Evolutionary conservation across 1,140 invertebrate genomes (phyloP).

Genomic region (Drosophila mauritiana): DNA sequence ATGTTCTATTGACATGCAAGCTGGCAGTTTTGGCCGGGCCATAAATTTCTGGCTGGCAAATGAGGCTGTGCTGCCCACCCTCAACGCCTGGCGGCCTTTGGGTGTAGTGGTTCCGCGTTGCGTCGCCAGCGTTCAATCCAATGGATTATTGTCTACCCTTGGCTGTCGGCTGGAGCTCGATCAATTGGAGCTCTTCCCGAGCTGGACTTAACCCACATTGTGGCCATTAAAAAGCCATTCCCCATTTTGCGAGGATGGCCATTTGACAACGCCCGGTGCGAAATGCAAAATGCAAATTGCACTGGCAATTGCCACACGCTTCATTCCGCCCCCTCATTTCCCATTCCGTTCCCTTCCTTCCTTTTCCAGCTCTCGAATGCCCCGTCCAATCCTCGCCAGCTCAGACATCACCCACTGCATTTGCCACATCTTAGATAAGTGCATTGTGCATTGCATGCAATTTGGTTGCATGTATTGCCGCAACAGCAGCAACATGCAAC

Average conservation of each 20-base stretch:
- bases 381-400: neutral
- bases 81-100: slow-evolving; percentile 23
- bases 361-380: neutral
- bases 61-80: slow-evolving; percentile 23
- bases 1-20: slow-evolving; percentile 66
- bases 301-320: slow-evolving; percentile 60
- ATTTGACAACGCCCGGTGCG: slow-evolving; percentile 72
- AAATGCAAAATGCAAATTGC: slow-evolving; percentile 67
- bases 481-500: slow-evolving; percentile 3
- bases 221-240: slow-evolving; percentile 62
- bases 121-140: slow-evolving; percentile 14
- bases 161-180: neutral
- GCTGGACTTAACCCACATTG: slow-evolving; percentile 72
- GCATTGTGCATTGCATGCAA: slow-evolving; percentile 63
- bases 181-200: slow-evolving; percentile 50
- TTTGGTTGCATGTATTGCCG: slow-evolving; percentile 57
- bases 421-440: slow-evolving; percentile 56
- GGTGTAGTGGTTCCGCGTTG: slow-evolving; percentile 14
- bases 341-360: neutral
- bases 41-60: slow-evolving; percentile 30
- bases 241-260: slow-evolving; percentile 36
- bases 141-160: slow-evolving; percentile 16
- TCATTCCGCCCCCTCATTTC: slow-evolving; percentile 8
- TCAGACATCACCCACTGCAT: slow-evolving; percentile 36
- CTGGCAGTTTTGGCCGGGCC: slow-evolving; percentile 37